Conservation (phyloP, 2,113 vertebrate species). For the Uria lomvia region DNA sequence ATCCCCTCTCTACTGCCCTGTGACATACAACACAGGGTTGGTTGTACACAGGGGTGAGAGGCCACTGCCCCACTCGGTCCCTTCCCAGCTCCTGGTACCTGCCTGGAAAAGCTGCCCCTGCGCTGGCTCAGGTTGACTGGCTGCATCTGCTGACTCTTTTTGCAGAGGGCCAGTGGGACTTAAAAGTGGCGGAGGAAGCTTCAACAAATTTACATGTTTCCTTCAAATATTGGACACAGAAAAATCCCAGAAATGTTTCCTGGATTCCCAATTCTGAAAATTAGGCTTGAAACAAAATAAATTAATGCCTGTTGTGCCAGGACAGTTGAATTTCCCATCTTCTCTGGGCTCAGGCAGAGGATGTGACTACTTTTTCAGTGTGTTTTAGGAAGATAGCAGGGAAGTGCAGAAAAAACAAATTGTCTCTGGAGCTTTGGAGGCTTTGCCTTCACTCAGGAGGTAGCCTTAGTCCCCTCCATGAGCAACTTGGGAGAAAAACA, state of each 20-base stretch:
- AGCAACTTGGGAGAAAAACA: background rate
- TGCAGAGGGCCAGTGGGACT: background rate
- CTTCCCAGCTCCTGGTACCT: background rate
- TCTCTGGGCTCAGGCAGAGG: background rate
- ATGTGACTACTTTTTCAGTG: background rate
- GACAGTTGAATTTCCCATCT: background rate
- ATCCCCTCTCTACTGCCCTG: background rate
- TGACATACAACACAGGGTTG: background rate
- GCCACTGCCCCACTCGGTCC: background rate
- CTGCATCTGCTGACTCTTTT: background rate
- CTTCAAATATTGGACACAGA: background rate
- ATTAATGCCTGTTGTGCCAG: background rate
- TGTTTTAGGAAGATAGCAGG: background rate
- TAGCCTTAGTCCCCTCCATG: background rate
- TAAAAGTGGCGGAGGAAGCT: background rate
- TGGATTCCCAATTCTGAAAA: background rate
- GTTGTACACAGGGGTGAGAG: background rate
- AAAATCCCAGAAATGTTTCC: background rate
- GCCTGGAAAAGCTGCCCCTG: background rate
- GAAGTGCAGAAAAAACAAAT: background rate
- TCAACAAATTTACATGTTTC: background rate
- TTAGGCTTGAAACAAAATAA: background rate
- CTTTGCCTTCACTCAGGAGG: background rate
- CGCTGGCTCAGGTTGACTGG: background rate
- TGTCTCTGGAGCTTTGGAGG: background rate